Percentiles rank a stretch among this genome's conserved stretches.
Conservation (phyloP, 2,797 vertebrate species). For the Cryptoprocta ferox region DNA sequence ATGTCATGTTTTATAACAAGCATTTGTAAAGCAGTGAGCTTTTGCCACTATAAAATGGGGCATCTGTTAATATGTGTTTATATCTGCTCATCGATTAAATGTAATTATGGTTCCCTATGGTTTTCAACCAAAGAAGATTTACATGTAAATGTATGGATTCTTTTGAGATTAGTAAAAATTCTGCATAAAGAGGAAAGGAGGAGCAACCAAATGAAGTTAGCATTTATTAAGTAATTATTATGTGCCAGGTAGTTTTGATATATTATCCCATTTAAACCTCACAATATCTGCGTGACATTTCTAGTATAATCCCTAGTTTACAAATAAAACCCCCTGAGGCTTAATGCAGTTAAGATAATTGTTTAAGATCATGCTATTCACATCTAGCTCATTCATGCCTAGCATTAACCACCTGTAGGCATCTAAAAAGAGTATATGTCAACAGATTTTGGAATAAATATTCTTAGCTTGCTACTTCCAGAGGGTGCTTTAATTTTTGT, state of each 20-base stretch:
- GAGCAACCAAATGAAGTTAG: not conserved
- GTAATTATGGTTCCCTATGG: conserved; percentile 68
- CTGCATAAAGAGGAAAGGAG: not conserved
- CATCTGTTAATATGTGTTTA: conserved; percentile 70
- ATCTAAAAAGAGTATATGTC: not conserved
- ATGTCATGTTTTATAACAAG: conserved; percentile 72
- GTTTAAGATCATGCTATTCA: not conserved
- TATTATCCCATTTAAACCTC: not conserved
- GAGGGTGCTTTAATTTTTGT: not conserved
- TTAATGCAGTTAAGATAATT: conserved; percentile 37
- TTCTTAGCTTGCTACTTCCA: not conserved
- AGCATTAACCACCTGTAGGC: not conserved
- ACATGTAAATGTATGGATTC: conserved; percentile 17
- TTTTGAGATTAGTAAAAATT: conserved; percentile 58
- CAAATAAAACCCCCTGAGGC: not conserved
- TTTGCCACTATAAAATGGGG: conserved; percentile 58
- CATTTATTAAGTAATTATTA: conserved; percentile 57
- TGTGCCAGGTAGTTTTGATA: not conserved
- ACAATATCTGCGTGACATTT: not conserved
- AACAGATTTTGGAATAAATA: conserved; percentile 7
- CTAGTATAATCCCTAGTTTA: not conserved
- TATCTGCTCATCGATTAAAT: conserved; percentile 66
- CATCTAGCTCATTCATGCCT: not conserved
- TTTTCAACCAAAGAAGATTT: conserved; percentile 62
- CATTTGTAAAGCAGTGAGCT: conserved; percentile 69